Percentiles rank a stretch among this genome's conserved stretches.
Conservation (phyloP, 2,797 vertebrate genomes). For the Carduelis carduelis region DNA sequence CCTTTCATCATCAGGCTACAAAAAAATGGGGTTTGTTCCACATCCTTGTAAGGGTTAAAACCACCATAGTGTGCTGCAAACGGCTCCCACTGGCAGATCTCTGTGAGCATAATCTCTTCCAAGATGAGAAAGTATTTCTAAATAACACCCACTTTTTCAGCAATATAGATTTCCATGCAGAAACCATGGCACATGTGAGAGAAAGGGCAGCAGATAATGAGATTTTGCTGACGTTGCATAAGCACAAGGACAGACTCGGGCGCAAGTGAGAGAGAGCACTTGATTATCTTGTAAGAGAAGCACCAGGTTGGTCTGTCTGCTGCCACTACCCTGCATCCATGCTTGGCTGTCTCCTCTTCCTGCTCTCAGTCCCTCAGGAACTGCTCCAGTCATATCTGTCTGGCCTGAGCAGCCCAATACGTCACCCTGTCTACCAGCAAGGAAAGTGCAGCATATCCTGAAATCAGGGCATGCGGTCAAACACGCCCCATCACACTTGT, state of each 20-base stretch:
- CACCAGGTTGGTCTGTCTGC: conserved; percentile 43
- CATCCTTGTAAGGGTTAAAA: neutral
- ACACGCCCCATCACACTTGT: neutral
- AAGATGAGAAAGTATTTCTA: neutral
- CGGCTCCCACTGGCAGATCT: neutral
- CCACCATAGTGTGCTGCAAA: neutral
- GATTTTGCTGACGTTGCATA: neutral
- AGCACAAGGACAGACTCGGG: conserved; percentile 12
- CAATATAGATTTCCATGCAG: neutral
- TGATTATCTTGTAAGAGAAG: neutral
- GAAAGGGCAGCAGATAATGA: neutral
- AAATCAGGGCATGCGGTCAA: conserved; percentile 46
- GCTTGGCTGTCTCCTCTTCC: conserved; percentile 5
- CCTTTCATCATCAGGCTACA: neutral
- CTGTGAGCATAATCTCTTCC: neutral
- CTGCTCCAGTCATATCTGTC: conserved; percentile 37
- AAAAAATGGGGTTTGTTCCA: neutral
- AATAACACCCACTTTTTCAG: neutral
- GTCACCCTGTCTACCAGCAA: conserved; percentile 56
- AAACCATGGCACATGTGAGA: neutral
- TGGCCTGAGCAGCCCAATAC: conserved; percentile 42
- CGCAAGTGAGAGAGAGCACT: neutral
- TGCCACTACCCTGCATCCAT: conserved; percentile 34
- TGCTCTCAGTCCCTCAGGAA: conserved; percentile 25
- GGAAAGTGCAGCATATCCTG: conserved; percentile 39